Evolutionary conservation across 2,888 invertebrate genomes (phyloP), one percentile per base, ranked within the genome.

Genomic region (Eurytoma californica): DNA sequence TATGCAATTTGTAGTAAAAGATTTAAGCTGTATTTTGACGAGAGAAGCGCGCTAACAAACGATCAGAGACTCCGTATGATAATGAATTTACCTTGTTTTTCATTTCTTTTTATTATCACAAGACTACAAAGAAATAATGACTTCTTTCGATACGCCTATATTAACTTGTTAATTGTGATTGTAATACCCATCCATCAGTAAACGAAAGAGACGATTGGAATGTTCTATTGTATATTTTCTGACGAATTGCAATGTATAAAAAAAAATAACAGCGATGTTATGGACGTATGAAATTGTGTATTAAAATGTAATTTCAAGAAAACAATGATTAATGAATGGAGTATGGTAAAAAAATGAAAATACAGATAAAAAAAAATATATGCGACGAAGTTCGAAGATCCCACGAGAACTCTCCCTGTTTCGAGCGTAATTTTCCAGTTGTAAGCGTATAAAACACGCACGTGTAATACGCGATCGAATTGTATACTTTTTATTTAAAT

Each of bases 161-260:
- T 73, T 81, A 76, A 77, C 73, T 81, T 79, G 77, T 81, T 77
- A 68, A 73, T 81, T 74, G 74, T 81, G 63, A 79, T 79, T 79
- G 66, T 79, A 77, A 77, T 68, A 79, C 76, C 77, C 28, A 79
- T 77, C 61, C 76, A 78, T 73, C 72, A 76, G 77, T 82, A 80
- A 82, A 82, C 80, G 78, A 82, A 77, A 82, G 82, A 80, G 80
- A 80, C 69, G 79, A 82, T 82, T 80, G 72, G 82, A 80, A 82
- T 83, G 82, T 83, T 82, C 83, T 83, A 84, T 84, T 86, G 86
- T 87, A 87, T 84, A 86, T 85, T 87, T 86, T 84, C 82, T 84
- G 85, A 85, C 84, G 84, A 85, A 86, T 84, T 83, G 84, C 85
- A 85, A 84, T 86, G 86, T 86, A 84, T 85, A 79, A 81, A 84